These are phyloP conservation scores for Leptinotarsa haldemani DNA, from an alignment of 2,888 invertebrate genomes.

Conservation along the genomic window DNA sequence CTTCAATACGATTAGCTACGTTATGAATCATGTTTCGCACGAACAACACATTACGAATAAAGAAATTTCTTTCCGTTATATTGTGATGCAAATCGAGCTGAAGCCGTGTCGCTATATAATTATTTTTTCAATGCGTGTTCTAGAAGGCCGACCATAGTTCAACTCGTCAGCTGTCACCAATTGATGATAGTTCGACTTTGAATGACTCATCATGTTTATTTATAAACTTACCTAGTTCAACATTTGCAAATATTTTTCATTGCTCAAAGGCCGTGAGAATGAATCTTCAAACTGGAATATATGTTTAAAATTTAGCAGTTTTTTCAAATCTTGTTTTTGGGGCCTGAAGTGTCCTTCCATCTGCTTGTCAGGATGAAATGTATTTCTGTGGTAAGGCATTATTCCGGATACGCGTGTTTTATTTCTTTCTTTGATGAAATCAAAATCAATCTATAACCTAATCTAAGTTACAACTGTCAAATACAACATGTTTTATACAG, in stretches of 20 bases:
- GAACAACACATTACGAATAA: background rate
- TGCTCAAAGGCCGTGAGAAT: too few relatives aligned
- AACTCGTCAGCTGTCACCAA: background rate
- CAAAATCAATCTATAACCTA: too few relatives aligned
- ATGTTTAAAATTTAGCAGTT: too few relatives aligned
- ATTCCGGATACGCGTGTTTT: too few relatives aligned
- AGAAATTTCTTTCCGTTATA: background rate
- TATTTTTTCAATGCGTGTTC: background rate
- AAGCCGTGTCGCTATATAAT: background rate
- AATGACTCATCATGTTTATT: constrained; percentile 9
- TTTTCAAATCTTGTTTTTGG: too few relatives aligned
- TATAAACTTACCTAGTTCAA: background rate
- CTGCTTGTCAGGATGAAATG: too few relatives aligned
- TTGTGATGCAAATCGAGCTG: background rate
- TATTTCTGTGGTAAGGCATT: too few relatives aligned
- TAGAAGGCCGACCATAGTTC: constrained; percentile 14
- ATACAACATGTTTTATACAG: too few relatives aligned
- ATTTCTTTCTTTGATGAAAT: too few relatives aligned
- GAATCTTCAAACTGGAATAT: too few relatives aligned
- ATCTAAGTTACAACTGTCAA: too few relatives aligned
- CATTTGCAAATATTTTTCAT: background rate
- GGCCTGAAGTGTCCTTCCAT: too few relatives aligned
- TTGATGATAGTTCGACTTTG: constrained; percentile 4
- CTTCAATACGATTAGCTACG: background rate
- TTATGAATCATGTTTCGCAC: constrained; percentile 12